Percentiles rank a stretch among this genome's conserved stretches.
These are phyloP conservation scores for Thymelicus sylvestris DNA, from an alignment of 2,888 invertebrate species.

Conservation along the genomic window DNA sequence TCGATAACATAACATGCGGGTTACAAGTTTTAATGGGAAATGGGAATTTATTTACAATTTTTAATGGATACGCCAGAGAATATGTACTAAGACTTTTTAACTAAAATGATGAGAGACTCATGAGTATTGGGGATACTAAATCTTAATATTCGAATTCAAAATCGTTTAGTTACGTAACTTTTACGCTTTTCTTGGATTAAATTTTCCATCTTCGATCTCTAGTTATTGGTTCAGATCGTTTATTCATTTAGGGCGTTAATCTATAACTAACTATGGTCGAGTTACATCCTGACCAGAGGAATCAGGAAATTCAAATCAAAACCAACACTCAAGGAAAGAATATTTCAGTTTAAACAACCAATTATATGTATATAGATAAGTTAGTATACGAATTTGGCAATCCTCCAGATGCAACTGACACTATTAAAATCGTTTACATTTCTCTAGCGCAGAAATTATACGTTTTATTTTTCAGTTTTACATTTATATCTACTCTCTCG, in stretches of 20 bases:
- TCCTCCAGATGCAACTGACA: slow-evolving; percentile 66
- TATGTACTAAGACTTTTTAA: no score
- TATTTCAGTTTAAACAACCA: slow-evolving; percentile 66
- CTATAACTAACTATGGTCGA: no score
- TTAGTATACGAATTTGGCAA: slow-evolving; percentile 61
- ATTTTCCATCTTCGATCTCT: no score
- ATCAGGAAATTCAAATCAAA: slow-evolving; percentile 20
- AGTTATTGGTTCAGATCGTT: no score
- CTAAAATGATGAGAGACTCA: no score
- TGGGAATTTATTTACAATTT: background rate
- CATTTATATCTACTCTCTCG: background rate
- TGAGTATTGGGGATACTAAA: no score
- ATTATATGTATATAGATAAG: slow-evolving; percentile 64
- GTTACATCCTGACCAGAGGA: background rate
- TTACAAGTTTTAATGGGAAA: slow-evolving; percentile 35
- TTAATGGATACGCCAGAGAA: no score
- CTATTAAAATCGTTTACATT: slow-evolving; percentile 53
- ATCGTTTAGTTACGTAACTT: no score
- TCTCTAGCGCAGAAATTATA: slow-evolving; percentile 41
- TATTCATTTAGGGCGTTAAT: no score
- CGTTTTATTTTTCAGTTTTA: slow-evolving; percentile 12
- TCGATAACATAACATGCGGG: slow-evolving; percentile 70
- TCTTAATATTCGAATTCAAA: no score
- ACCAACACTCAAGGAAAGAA: slow-evolving; percentile 40
- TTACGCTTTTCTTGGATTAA: no score